These are phyloP conservation scores for Machimus rusticus DNA, from an alignment of 2,888 invertebrate genomes.

Conservation along the genomic window DNA sequence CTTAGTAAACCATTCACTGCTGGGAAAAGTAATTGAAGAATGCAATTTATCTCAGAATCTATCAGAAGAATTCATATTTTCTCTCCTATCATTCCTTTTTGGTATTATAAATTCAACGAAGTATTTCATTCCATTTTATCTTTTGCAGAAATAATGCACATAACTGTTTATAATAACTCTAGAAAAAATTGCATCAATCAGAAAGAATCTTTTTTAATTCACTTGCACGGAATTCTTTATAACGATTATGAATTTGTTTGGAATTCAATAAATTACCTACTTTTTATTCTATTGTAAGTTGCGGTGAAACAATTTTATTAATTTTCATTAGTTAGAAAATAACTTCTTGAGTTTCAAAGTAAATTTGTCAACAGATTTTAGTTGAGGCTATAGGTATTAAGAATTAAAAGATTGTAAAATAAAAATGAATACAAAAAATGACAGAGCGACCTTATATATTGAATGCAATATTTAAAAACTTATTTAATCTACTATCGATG, in stretches of 20 bases:
- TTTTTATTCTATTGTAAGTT: background rate
- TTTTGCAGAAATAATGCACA: background rate
- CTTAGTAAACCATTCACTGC: background rate
- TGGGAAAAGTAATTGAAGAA: background rate
- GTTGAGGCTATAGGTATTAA: too few relatives aligned
- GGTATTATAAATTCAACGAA: background rate
- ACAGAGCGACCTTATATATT: too few relatives aligned
- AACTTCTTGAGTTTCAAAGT: background rate
- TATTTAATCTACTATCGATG: too few relatives aligned
- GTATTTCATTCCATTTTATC: background rate
- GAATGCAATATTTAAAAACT: too few relatives aligned
- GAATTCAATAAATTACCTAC: background rate
- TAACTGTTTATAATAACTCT: background rate
- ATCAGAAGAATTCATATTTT: background rate
- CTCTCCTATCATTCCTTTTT: background rate
- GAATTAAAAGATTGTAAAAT: too few relatives aligned
- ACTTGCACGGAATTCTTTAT: background rate
- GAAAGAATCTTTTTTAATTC: background rate
- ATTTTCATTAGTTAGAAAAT: background rate
- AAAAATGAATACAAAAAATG: too few relatives aligned
- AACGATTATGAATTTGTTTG: background rate
- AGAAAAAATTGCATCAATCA: background rate
- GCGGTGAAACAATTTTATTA: background rate
- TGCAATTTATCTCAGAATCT: background rate
- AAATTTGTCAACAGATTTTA: too few relatives aligned